Evolutionary conservation across 2,113 vertebrate genomes (phyloP).

Genomic region (Podilymbus podiceps): DNA sequence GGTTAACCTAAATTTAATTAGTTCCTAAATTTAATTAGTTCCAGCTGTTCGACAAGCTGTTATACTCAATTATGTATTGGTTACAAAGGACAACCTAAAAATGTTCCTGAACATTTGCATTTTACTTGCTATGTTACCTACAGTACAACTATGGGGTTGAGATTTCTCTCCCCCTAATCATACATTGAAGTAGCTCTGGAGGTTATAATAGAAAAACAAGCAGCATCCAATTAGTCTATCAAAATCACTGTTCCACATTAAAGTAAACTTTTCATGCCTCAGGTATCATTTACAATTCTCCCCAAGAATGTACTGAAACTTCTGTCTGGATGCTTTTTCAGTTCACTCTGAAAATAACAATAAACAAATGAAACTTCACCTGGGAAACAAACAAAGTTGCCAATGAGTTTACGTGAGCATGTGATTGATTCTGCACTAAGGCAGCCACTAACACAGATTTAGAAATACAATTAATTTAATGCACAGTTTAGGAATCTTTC

Average conservation of each 20-base stretch:
- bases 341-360: neutral
- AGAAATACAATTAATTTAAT: neutral
- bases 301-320: neutral
- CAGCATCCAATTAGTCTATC: neutral
- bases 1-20: neutral
- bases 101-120: neutral
- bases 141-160: neutral
- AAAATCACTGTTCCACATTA: neutral
- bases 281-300: neutral
- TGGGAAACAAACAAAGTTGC: neutral
- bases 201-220: neutral
- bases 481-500: neutral
- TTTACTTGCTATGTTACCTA: neutral
- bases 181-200: neutral
- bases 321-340: neutral
- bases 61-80: neutral
- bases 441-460: neutral
- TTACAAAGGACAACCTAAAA: neutral
- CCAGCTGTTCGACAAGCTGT: neutral
- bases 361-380: neutral
- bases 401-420: neutral
- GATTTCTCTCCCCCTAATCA: neutral
- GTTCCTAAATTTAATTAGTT: neutral
- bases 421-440: rapidly evolving
- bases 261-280: slow-evolving; percentile 20